Base-by-base conservation (phyloP, 2,888 invertebrate genomes). In the Gibbula magus region DNA sequence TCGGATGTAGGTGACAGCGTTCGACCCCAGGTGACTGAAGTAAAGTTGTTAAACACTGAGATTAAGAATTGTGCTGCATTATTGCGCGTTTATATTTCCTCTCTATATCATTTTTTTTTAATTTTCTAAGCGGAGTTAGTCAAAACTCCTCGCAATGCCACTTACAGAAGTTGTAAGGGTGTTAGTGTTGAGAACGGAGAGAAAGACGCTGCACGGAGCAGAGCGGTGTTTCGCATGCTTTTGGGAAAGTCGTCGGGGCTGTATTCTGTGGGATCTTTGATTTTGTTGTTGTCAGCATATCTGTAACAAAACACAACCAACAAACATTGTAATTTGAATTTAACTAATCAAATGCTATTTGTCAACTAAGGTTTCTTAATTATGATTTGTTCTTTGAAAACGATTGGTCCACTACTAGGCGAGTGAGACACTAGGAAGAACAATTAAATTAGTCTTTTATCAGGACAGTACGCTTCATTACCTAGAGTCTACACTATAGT, bases 221-320 rank as follows among this genome's bases (percentile, higher is more conserved):
- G 35, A 10, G 70, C 70, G 0, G 45, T 35, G 20, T 20, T 70
- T 16, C 3, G 74, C 67, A 80, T 74, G 16, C 75, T 81, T 3
- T 51, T 53, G 20, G 85, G 82, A 77, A 86, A 89, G 0, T 86
- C 88, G 39, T 88, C 89, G 8, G 56, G 70, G 10, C 87, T 86
- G 81, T 84, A 89, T 32, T 85, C 85, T 8, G 84, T 86, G 0
- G 85, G 70, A 75, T 86, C 83, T 8, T 54, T 80, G 1, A 89
- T 88, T 13, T 22, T n/a, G 79, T 89, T 89, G 70, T 84, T 29
- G 70, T 89, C 88, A 22, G 86, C 87, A 82, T 85, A 84, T 25
- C 89, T 89, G 80, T 10, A 82, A 84, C 29, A 22, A 74, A 45
- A 51, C 16, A 56, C 35, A 18, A 39, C 18, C 29, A 70, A 52